These are phyloP conservation scores for Cheilosia impressa DNA, from an alignment of 2,888 invertebrate species.

Conservation along the genomic window DNA sequence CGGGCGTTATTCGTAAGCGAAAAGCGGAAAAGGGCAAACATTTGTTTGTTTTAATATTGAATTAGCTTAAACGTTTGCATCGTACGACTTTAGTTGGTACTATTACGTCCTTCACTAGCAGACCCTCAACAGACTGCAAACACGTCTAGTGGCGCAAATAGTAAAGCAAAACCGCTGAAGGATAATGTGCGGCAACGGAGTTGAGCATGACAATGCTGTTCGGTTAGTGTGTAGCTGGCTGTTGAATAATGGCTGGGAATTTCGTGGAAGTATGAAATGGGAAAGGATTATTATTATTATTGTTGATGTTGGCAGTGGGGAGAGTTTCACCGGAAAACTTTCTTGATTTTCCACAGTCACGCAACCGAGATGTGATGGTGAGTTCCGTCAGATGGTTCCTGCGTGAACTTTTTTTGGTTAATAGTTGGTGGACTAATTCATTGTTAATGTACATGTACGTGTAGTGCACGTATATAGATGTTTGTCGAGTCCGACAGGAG, in stretches of 20 bases:
- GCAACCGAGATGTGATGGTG: constrained; percentile 33
- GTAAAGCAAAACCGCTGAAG: constrained; percentile 14
- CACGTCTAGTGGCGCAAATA: background rate
- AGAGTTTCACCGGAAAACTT: constrained; percentile 70
- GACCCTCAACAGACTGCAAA: background rate
- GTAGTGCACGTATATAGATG: background rate
- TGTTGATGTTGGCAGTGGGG: constrained; percentile 49
- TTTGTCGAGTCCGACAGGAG: background rate
- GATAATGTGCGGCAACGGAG: constrained; percentile 53
- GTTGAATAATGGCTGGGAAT: constrained; percentile 55
- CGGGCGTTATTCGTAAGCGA: constrained; percentile 43
- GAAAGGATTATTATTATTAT: constrained; percentile 70
- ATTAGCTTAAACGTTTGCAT: constrained; percentile 66
- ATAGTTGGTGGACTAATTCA: constrained; percentile 22
- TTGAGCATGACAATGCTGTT: constrained; percentile 67
- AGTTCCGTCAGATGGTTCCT: constrained; percentile 42
- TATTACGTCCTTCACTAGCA: background rate
- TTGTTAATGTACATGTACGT: background rate
- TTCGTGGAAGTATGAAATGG: constrained; percentile 68
- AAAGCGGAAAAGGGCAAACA: constrained; percentile 62
- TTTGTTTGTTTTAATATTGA: constrained; percentile 68
- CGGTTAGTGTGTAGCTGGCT: constrained; percentile 55
- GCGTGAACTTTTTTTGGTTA: constrained; percentile 48
- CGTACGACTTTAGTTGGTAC: constrained; percentile 26
- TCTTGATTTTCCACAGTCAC: constrained; percentile 68